These are phyloP conservation scores for Heterotis niloticus DNA, from an alignment of 2,113 vertebrate species.

Conservation along the genomic window DNA sequence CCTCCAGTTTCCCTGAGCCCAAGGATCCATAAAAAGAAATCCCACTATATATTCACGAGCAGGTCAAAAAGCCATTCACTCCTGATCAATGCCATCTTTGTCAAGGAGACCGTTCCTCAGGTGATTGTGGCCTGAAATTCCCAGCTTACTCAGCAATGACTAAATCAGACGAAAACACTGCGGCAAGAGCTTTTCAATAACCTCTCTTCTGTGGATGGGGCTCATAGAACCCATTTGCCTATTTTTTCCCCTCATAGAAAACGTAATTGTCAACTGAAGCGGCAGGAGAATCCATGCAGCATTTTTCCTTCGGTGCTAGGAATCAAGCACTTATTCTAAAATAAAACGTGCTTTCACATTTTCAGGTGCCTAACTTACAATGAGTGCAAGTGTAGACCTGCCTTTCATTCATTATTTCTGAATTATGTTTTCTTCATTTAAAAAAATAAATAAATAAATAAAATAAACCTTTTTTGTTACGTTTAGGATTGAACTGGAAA, in stretches of 20 bases:
- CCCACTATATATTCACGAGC: background rate
- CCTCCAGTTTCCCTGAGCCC: background rate
- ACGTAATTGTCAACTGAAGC: too few species aligned
- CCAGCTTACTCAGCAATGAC: constrained; percentile 38
- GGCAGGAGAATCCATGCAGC: background rate
- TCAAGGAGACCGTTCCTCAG: constrained; percentile 43
- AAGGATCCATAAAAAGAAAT: background rate
- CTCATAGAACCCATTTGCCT: constrained; percentile 42
- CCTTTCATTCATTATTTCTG: too few species aligned
- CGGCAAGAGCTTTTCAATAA: constrained; percentile 14
- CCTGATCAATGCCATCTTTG: constrained; percentile 54
- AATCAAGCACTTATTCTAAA: background rate
- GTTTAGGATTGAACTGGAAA: background rate
- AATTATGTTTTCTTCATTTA: too few species aligned
- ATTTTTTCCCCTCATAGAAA: background rate
- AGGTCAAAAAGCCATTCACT: constrained; percentile 25
- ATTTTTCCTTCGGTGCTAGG: constrained; percentile 19
- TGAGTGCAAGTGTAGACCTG: too few species aligned
- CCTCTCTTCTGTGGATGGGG: constrained; percentile 33
- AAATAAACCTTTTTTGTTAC: too few species aligned
- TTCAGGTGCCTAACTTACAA: too few species aligned
- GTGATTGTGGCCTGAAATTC: constrained; percentile 41
- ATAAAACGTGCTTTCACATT: background rate
- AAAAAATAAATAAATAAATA: too few species aligned
- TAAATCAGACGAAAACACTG: constrained; percentile 32